Evolutionary conservation across 2,113 vertebrate genomes (phyloP).

Genomic region (Campylomormyrus numenius): DNA sequence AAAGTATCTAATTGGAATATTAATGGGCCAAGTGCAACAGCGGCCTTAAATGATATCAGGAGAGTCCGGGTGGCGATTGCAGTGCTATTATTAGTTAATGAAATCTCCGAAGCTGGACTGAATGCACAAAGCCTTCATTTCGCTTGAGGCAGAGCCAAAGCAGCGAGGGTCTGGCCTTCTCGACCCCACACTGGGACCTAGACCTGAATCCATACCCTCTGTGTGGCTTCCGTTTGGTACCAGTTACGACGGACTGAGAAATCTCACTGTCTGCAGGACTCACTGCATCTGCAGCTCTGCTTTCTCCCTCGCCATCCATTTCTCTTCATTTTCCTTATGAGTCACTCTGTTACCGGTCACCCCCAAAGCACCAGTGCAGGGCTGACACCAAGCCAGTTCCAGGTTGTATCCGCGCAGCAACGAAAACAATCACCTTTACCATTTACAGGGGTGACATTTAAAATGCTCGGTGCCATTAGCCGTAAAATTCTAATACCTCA

Average conservation of each 20-base stretch:
- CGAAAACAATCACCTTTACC: background rate
- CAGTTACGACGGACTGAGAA: background rate
- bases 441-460: slow-evolving; percentile 1
- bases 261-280: background rate
- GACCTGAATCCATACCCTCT: background rate
- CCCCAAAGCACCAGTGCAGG: background rate
- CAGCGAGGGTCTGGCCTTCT: background rate
- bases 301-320: background rate
- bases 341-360: background rate
- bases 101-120: background rate
- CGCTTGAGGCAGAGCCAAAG: background rate
- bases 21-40: background rate
- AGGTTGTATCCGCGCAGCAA: background rate
- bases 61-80: background rate
- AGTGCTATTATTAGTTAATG: background rate
- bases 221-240: background rate
- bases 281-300: background rate
- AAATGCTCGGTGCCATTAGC: background rate
- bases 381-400: background rate
- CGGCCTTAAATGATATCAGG: background rate
- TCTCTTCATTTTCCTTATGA: background rate
- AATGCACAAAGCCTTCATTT: background rate
- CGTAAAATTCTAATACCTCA: background rate
- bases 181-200: background rate
- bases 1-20: background rate